phyloP scores from a whole-genome alignment of 2,113 vertebrate genomes.

The Gymnobelideus leadbeateri region DNA sequence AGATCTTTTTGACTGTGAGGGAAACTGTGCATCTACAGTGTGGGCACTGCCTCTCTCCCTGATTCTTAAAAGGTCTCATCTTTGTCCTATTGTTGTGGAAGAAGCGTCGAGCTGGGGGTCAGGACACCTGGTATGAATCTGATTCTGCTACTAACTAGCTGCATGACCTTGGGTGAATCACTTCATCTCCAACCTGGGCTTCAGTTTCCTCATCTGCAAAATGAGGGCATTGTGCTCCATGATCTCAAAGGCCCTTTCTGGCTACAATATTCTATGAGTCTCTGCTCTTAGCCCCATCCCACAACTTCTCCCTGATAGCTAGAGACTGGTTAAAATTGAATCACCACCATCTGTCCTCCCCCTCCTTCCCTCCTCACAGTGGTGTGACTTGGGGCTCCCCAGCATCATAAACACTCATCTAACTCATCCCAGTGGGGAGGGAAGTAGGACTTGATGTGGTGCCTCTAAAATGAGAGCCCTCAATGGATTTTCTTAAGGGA shows the following conservation, averaged over 20 bases:
- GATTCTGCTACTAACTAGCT: not conserved
- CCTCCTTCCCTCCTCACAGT: not conserved
- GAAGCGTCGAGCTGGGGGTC: not conserved
- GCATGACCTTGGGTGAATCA: not conserved
- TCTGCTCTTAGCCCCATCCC: not conserved
- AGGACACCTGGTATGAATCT: not conserved
- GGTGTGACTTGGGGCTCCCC: slow-evolving; percentile 37
- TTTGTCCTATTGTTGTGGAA: not conserved
- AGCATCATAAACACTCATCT: slow-evolving; percentile 50
- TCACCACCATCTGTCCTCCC: slow-evolving; percentile 55
- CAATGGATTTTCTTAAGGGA: slow-evolving; percentile 1
- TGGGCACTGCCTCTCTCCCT: not conserved
- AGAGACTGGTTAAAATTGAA: slow-evolving; percentile 42
- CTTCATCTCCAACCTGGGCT: not conserved
- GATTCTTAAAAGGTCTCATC: not conserved
- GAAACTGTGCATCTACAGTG: not conserved
- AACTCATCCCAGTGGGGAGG: slow-evolving; percentile 52
- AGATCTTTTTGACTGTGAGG: not conserved
- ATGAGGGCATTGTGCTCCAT: not conserved
- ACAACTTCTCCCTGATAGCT: slow-evolving; percentile 29
- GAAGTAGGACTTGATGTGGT: slow-evolving; percentile 27
- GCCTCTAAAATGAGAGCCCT: not conserved
- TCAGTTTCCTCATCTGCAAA: not conserved
- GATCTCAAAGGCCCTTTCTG: not conserved
- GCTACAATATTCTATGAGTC: not conserved